Conservation (phyloP, 2,113 vertebrate species). For the Lontra canadensis region DNA sequence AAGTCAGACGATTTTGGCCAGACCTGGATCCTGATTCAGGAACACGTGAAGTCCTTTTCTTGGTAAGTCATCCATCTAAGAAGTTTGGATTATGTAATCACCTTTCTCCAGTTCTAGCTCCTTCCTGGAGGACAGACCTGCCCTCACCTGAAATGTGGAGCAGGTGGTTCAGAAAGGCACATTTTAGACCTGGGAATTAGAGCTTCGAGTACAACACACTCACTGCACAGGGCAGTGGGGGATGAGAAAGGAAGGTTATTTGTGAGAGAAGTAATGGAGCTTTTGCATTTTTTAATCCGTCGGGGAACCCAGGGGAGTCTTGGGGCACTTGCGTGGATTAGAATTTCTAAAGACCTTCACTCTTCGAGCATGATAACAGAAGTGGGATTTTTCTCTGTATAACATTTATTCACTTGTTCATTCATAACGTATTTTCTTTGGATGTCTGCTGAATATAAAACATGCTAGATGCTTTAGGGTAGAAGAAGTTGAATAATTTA, state of each 20-base stretch:
- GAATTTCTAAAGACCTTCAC: not conserved
- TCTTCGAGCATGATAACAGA: not conserved
- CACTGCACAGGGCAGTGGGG: accelerated
- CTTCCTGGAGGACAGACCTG: not conserved
- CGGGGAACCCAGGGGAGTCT: not conserved
- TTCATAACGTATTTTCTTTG: not conserved
- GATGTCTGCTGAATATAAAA: conserved; percentile 21
- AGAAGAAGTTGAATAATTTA: not conserved
- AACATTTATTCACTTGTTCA: not conserved
- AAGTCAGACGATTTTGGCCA: conserved; percentile 98
- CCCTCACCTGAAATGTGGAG: not conserved
- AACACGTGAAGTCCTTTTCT: conserved; percentile 96
- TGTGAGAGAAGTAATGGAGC: not conserved
- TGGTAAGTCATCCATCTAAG: conserved; percentile 87
- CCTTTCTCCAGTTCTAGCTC: not conserved
- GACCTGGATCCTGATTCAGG: conserved; percentile 98
- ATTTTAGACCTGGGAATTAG: not conserved
- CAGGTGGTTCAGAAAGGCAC: not conserved
- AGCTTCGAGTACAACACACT: not conserved
- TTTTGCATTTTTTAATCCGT: not conserved
- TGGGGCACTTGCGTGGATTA: not conserved
- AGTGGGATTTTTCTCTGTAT: not conserved
- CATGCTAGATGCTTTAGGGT: not conserved
- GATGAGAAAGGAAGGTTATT: not conserved
- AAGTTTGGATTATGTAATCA: not conserved